Percentiles rank a stretch among this genome's conserved stretches.
These are phyloP conservation scores for Meandrina meandrites DNA, from an alignment of 92 coral and sea anemone genomes.

Conservation along the genomic window DNA sequence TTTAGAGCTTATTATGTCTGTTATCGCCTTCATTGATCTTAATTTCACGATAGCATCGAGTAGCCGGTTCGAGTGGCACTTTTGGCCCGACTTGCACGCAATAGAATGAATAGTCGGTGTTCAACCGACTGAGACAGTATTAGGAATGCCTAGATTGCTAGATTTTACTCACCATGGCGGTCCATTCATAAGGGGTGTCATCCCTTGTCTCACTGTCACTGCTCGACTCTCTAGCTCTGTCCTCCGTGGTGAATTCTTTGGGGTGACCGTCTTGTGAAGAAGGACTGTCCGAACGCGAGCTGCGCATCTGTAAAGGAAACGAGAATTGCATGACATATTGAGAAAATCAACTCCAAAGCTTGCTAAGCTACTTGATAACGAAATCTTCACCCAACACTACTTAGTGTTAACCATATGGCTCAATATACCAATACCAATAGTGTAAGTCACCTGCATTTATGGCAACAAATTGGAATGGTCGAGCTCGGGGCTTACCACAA, in stretches of 20 bases:
- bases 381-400: too few relatives aligned
- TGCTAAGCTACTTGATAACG: not conserved
- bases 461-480: not conserved
- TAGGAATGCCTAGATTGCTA: not conserved
- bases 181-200: slow-evolving; percentile 18
- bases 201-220: slow-evolving; percentile 30
- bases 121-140: not conserved
- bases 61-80: too few relatives aligned
- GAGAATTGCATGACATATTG: not conserved
- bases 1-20: not conserved
- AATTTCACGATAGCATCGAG: not conserved
- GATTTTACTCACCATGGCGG: slow-evolving; percentile 18
- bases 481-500: not conserved
- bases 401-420: too few relatives aligned
- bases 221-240: slow-evolving; percentile 12
- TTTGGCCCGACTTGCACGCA: not conserved
- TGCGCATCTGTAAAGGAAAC: not conserved
- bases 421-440: too few relatives aligned
- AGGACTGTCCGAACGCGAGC: slow-evolving; percentile 5
- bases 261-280: slow-evolving; percentile 15
- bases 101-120: not conserved
- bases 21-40: not conserved
- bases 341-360: not conserved
- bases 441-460: not conserved
- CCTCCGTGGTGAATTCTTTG: slow-evolving; percentile 10